Percentiles rank a stretch among this genome's conserved stretches.
phyloP scores from a whole-genome alignment of 2,797 vertebrate genomes.

The Oreonectes daqikongensis region DNA sequence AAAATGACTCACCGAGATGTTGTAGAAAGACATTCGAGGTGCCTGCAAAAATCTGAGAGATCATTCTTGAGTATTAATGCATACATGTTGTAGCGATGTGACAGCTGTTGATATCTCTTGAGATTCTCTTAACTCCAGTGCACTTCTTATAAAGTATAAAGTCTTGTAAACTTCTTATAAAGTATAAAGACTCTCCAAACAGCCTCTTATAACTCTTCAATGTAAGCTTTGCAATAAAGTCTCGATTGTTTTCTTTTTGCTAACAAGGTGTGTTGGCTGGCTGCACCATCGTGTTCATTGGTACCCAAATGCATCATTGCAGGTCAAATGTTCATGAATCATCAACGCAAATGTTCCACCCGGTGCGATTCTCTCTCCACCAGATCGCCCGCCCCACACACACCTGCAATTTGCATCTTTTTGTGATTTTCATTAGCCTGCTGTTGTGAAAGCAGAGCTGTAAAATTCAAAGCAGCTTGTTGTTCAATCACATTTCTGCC shows the following conservation, averaged over 20 bases:
- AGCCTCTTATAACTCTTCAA: neutral
- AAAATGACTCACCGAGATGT: constrained; percentile 25
- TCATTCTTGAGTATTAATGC: neutral
- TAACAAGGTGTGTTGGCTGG: neutral
- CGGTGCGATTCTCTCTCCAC: neutral
- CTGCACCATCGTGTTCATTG: neutral
- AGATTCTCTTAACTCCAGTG: constrained; percentile 41
- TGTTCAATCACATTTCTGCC: neutral
- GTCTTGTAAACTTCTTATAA: constrained; percentile 13
- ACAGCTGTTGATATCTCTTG: neutral
- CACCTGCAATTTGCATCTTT: constrained; percentile 27
- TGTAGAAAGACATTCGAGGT: neutral
- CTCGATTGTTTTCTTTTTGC: constrained; percentile 15
- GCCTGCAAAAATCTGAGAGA: neutral
- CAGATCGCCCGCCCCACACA: neutral
- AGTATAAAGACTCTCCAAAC: neutral
- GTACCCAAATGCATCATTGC: constrained; percentile 42
- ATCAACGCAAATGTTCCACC: neutral
- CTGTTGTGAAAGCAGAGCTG: constrained; percentile 1
- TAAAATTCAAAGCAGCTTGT: neutral
- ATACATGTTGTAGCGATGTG: neutral
- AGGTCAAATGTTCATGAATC: constrained; percentile 45
- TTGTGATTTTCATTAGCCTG: constrained; percentile 24
- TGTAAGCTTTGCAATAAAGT: constrained; percentile 26
- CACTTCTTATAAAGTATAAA: constrained; percentile 13